Base-by-base conservation (phyloP, 2,888 invertebrate genomes). In the Pyralis farinalis region DNA sequence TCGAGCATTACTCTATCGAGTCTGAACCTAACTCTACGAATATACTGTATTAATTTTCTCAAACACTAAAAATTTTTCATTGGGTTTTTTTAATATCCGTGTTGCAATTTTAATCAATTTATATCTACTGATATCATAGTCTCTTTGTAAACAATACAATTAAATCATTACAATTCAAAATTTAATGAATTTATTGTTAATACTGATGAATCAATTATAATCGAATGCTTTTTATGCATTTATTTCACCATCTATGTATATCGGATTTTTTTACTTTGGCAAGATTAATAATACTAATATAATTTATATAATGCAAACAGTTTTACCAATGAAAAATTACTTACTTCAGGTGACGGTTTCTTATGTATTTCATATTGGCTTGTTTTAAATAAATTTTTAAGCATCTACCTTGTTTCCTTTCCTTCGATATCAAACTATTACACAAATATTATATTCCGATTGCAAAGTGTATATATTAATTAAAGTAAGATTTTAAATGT, bases 321-420 rank as follows among this genome's bases (percentile, higher is more conserved):
- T 50, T 51, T 47, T 63, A 75, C 77, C 79, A 79, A 79, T 83
- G 80, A 80, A 79, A 82, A 78, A 76, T 68, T 58, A 47, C 54
- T 61, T 42, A 50, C 46, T 16, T 51, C 53, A 50, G 43, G 47
- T 47, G 53, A 51, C 45, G 38, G 46, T 51, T 51, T 46, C 30
- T 46, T 46, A 44, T 41, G 33, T 42, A 28, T n/a, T n/a, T n/a
- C n/a, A n/a, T 43, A 42, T 53, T 49, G 46, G 42, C 47, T 16
- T 16, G 16, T 59, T 62, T 61, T 50, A 49, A 67, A 60, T 64
- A 71, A 61, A 67, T 56, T 52, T 53, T 54, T 53, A 43, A 53
- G 58, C 59, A 64, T 60, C 43, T 34, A 30, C 7, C 40, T 34
- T 32, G 49, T 36, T 53, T 44, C 50, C 42, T 16, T 16, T 16